A percentile compares a stretch with the other conserved stretches of the same genome.
phyloP scores from a whole-genome alignment of 1,140 invertebrate species.

The Scaptomyza hsui region DNA sequence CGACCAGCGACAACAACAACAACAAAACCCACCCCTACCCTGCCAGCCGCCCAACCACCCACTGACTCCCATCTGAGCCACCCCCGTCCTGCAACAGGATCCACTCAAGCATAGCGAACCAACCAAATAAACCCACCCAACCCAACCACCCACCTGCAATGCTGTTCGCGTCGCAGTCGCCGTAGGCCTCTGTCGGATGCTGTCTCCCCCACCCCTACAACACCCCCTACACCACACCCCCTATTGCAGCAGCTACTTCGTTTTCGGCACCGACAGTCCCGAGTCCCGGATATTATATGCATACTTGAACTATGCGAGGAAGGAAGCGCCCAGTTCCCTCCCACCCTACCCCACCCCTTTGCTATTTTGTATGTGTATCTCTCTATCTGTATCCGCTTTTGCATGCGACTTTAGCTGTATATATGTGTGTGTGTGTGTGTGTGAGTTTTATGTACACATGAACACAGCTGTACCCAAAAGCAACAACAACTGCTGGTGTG shows the following conservation, averaged over 20 bases:
- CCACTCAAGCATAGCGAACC: constrained; percentile 64
- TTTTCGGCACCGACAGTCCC: constrained; percentile 67
- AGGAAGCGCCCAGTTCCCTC: constrained; percentile 49
- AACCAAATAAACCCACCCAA: constrained; percentile 18
- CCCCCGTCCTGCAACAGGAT: constrained; percentile 36
- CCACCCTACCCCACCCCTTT: constrained; percentile 1
- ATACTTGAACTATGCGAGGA: constrained; percentile 80
- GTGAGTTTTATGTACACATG: constrained; percentile 69
- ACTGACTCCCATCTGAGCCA: not conserved
- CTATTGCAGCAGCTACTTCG: constrained; percentile 49
- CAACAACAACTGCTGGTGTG: constrained; percentile 2
- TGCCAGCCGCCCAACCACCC: not conserved
- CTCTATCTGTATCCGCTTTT: constrained; percentile 70
- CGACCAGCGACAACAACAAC: constrained; percentile 34
- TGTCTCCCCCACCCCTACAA: not conserved
- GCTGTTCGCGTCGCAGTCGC: constrained; percentile 61
- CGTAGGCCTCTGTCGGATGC: constrained; percentile 48
- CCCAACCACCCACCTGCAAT: constrained; percentile 27
- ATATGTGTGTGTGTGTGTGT: constrained; percentile 25
- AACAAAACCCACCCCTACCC: not conserved
- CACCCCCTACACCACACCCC: not conserved
- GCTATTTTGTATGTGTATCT: constrained; percentile 73
- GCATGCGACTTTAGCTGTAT: constrained; percentile 50
- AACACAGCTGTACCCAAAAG: constrained; percentile 65
- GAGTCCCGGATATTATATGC: constrained; percentile 78